Evolutionary conservation across 2,797 vertebrate species (phyloP).

Genomic region (Parauchenoglanis punctatus): DNA sequence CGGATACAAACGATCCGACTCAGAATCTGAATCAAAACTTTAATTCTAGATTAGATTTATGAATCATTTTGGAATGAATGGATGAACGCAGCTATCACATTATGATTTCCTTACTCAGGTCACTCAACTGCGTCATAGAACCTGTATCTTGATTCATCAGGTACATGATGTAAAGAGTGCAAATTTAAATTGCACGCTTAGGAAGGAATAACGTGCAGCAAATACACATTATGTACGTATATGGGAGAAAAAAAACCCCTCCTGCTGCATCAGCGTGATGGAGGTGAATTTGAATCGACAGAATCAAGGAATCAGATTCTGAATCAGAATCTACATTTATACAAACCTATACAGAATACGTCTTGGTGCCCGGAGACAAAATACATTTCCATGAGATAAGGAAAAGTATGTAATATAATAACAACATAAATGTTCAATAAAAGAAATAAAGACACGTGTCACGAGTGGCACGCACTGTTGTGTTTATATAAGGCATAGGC

Average conservation of each 20-base stretch:
- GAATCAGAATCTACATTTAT: not conserved
- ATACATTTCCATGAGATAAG: not conserved
- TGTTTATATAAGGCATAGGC: conserved; percentile 17
- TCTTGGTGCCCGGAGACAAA: not conserved
- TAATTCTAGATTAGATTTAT: not conserved
- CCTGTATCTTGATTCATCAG: not conserved
- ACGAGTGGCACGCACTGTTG: not conserved
- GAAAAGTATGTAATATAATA: not conserved
- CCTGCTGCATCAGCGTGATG: not conserved
- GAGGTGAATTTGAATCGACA: not conserved
- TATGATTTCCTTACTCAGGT: not conserved
- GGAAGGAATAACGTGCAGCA: not conserved
- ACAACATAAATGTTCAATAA: not conserved
- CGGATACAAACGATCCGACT: not conserved
- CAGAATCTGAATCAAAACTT: not conserved
- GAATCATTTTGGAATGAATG: not conserved
- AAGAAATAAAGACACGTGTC: conserved; percentile 21
- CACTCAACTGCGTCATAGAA: not conserved
- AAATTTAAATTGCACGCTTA: not conserved
- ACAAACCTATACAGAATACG: not conserved
- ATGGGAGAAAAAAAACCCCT: not conserved
- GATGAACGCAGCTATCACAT: too few species aligned
- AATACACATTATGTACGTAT: not conserved
- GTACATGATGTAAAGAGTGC: not conserved
- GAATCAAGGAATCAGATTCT: not conserved